phyloP scores from a whole-genome alignment of 2,797 vertebrate species.

The Orientallactaga sibirica region DNA sequence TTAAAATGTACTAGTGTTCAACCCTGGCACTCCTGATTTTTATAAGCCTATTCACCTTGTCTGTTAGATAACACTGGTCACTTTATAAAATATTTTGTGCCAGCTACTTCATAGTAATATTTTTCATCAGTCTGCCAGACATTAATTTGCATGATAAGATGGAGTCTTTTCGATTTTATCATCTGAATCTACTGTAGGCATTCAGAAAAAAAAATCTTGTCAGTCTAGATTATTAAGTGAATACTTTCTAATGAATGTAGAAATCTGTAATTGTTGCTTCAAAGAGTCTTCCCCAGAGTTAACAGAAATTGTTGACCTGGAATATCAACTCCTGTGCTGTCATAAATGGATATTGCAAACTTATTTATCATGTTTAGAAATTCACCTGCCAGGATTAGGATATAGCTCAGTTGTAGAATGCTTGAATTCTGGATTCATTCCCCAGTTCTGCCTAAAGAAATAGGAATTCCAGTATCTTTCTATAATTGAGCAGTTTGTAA shows the following conservation, averaged over 20 bases:
- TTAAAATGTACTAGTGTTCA: background rate
- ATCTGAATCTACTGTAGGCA: background rate
- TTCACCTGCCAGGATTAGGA: background rate
- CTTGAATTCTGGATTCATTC: background rate
- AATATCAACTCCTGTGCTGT: background rate
- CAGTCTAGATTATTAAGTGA: background rate
- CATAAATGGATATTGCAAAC: background rate
- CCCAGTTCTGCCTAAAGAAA: background rate
- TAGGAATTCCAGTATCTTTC: background rate
- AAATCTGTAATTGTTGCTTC: background rate
- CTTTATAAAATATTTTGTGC: background rate
- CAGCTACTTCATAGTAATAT: background rate
- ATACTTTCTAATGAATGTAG: background rate
- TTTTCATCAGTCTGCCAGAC: background rate
- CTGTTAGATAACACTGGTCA: background rate
- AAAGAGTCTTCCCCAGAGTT: background rate
- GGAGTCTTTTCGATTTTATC: background rate
- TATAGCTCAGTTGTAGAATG: background rate
- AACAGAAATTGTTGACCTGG: background rate
- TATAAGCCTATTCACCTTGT: background rate
- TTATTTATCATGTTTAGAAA: background rate
- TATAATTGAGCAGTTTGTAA: background rate
- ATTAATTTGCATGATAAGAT: background rate
- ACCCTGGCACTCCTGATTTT: background rate
- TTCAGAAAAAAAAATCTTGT: background rate